Percentiles rank a stretch among this genome's conserved stretches.
phyloP scores from a whole-genome alignment of 2,888 invertebrate genomes.

The Mamestra brassicae region DNA sequence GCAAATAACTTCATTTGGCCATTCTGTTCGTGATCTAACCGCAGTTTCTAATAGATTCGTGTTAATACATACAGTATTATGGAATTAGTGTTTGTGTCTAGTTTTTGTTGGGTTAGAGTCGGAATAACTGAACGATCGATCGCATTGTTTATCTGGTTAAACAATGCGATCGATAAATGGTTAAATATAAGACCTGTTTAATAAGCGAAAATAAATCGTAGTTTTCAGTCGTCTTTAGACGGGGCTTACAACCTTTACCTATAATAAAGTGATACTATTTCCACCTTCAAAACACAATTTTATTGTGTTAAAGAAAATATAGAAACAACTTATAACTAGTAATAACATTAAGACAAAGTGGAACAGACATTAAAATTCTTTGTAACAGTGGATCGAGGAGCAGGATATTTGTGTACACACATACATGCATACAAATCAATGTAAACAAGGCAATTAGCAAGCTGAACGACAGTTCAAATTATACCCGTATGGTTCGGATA shows the following conservation, averaged over 20 bases:
- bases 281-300: not conserved
- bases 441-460: constrained; percentile 45
- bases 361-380: constrained; percentile 29
- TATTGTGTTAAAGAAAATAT: not conserved
- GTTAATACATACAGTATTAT: constrained; percentile 29
- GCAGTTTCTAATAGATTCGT: constrained; percentile 49
- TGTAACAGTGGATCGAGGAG: not conserved
- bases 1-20: constrained; percentile 61
- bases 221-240: no score
- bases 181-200: no score
- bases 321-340: constrained; percentile 6
- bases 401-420: constrained; percentile 23
- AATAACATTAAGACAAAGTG: constrained; percentile 4
- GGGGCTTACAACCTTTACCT: not conserved
- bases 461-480: constrained; percentile 19
- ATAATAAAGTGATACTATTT: not conserved
- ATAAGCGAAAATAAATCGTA: not conserved
- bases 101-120: not conserved
- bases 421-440: constrained; percentile 29
- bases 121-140: constrained; percentile 7
- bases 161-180: not conserved
- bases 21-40: constrained; percentile 53
- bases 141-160: not conserved
- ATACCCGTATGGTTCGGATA: constrained; percentile 28
- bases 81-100: constrained; percentile 17